Conservation (phyloP, 2,888 invertebrate genomes). For the Pandemis heparana region DNA sequence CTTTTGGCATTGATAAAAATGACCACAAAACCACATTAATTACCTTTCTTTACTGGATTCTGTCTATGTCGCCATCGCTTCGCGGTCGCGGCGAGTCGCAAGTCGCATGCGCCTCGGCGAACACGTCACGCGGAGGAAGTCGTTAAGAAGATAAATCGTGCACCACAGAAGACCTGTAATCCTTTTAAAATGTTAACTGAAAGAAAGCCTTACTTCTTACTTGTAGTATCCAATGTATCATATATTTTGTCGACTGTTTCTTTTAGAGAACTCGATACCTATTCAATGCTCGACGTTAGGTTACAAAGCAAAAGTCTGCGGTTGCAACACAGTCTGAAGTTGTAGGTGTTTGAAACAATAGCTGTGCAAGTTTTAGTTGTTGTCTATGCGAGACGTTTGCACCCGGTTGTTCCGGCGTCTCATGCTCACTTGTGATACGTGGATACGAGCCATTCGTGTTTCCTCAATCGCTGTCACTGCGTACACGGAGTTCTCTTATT, state of each 20-base stretch:
- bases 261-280: constrained; percentile 26
- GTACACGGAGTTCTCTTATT: constrained; percentile 13
- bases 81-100: constrained; percentile 38
- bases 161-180: constrained; percentile 72
- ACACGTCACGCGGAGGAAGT: constrained; percentile 73
- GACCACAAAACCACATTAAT: constrained; percentile 5
- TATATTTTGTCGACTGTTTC: constrained; percentile 45
- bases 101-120: constrained; percentile 49
- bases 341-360: constrained; percentile 35
- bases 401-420: constrained; percentile 24
- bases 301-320: constrained; percentile 15
- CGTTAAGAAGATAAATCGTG: constrained; percentile 80
- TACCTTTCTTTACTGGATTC: not conserved
- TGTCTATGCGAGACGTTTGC: constrained; percentile 25
- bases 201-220: constrained; percentile 59
- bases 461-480: constrained; percentile 23
- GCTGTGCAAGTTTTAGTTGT: constrained; percentile 28
- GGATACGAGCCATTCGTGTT: constrained; percentile 27
- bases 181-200: constrained; percentile 70
- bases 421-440: constrained; percentile 12
- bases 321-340: constrained; percentile 14
- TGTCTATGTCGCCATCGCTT: constrained; percentile 41
- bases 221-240: constrained; percentile 51
- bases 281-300: not conserved
- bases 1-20: not conserved